Percentiles rank a stretch among this genome's conserved stretches.
Evolutionary conservation across 2,888 invertebrate genomes (phyloP).

Genomic region (Antitype chi): DNA sequence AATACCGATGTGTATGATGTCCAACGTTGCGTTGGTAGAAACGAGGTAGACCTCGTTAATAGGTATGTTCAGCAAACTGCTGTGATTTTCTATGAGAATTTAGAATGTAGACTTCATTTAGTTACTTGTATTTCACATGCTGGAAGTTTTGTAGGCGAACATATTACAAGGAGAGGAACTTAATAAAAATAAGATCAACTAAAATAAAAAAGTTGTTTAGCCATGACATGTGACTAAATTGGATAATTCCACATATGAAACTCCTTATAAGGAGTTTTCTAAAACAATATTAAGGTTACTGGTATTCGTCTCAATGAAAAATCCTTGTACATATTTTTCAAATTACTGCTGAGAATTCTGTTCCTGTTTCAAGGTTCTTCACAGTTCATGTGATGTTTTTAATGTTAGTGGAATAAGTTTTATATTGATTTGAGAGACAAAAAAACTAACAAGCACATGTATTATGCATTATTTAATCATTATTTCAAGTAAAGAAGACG

Average conservation of each 20-base stretch:
- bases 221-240: neutral
- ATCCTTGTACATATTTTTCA: conserved; percentile 24
- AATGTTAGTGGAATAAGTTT: conserved; percentile 1
- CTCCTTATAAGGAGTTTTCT: conserved; percentile 6
- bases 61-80: neutral
- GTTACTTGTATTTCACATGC: neutral
- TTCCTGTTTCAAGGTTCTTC: conserved; percentile 8
- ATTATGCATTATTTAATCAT: conserved; percentile 3
- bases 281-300: conserved; percentile 28
- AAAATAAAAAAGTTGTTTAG: neutral
- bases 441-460: conserved; percentile 1
- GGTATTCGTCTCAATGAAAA: conserved; percentile 41
- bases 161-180: neutral
- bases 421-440: neutral
- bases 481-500: conserved; percentile 42
- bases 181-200: neutral
- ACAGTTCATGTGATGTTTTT: conserved; percentile 16
- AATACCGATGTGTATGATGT: neutral
- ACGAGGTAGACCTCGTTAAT: neutral
- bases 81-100: neutral
- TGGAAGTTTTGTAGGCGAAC: neutral
- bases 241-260: neutral
- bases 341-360: conserved; percentile 20
- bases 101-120: neutral
- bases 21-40: neutral